Base-by-base conservation (phyloP, 2,113 vertebrate species). In the Myotis brandtii region DNA sequence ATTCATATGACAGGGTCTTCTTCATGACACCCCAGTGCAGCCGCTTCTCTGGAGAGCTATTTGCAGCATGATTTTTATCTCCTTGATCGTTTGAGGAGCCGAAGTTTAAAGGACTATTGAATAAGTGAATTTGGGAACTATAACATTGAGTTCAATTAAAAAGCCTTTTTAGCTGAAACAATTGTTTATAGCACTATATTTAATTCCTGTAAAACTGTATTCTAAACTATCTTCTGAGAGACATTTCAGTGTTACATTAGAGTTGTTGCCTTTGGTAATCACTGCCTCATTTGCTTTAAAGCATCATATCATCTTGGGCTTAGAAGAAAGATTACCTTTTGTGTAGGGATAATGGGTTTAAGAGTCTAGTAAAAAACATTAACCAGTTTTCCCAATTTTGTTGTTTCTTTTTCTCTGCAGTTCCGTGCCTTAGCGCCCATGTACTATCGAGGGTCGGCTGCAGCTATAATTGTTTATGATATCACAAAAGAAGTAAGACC, bases 361-460 rank as follows among this genome's bases (percentile, higher is more conserved):
- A 66, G 11, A 81, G 91, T 81, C 89, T 48, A 56, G 14, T 86
- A 43, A 73, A 37, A 81, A 72, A 13, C 48, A 9, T 81, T 50
- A 94, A 95, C 86, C 83, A 23, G 27, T 73, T 72, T 62, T 48
- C 32, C 81, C 52, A 2, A 2, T 93, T 34, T 93, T 18, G 94
- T 83, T 98, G 40, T 95, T 92, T 81, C 95, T 94, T 30, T 73
- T 34, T 48, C 76, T 54, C 80, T 95, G 69, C 97, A 99, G 99
- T 99, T 99, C 23, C 99, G 99, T 96, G 99, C 99, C 93, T 98
- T 99, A 97, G 99, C 99, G 1, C 99, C 99, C 0, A 99, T 99
- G 99, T 99, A 99, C 98, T 99, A 99, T 97, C 99, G 99, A 98
- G 99, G 99, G 4, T 99, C 99, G 23, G 99, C 99, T 20, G 99